These are phyloP conservation scores for Anas bahamensis DNA, from an alignment of 2,797 vertebrate genomes.

Conservation along the genomic window DNA sequence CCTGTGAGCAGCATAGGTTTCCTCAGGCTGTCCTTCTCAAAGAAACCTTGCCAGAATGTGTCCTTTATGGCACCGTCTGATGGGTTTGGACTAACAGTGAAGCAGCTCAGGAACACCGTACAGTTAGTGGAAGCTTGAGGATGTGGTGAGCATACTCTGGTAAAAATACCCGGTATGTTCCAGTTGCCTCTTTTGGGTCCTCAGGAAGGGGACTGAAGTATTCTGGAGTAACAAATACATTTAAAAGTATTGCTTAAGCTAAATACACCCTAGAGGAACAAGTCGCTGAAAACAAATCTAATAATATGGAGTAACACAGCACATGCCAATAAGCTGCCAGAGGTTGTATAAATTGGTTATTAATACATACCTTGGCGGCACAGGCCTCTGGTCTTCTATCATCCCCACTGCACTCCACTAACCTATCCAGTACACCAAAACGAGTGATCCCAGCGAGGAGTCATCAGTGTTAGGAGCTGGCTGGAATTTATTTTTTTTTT, in stretches of 20 bases:
- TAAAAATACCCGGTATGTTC: not conserved
- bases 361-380: not conserved
- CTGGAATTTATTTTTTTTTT: not conserved
- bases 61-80: not conserved
- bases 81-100: not conserved
- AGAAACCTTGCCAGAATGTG: conserved; percentile 17
- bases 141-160: not conserved
- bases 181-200: not conserved
- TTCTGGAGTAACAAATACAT: not conserved
- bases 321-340: not conserved
- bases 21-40: conserved; percentile 20
- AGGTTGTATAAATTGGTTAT: not conserved
- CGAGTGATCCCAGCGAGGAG: not conserved
- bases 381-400: not conserved
- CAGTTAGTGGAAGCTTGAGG: not conserved
- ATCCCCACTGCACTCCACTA: not conserved
- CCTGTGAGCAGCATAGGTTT: not conserved
- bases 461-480: not conserved
- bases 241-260: not conserved
- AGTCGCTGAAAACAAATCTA: not conserved
- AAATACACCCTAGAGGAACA: not conserved
- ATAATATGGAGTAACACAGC: not conserved
- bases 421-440: not conserved
- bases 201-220: not conserved
- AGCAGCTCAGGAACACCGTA: not conserved